phyloP scores from a whole-genome alignment of 2,113 vertebrate genomes.

The Ictalurus punctatus region DNA sequence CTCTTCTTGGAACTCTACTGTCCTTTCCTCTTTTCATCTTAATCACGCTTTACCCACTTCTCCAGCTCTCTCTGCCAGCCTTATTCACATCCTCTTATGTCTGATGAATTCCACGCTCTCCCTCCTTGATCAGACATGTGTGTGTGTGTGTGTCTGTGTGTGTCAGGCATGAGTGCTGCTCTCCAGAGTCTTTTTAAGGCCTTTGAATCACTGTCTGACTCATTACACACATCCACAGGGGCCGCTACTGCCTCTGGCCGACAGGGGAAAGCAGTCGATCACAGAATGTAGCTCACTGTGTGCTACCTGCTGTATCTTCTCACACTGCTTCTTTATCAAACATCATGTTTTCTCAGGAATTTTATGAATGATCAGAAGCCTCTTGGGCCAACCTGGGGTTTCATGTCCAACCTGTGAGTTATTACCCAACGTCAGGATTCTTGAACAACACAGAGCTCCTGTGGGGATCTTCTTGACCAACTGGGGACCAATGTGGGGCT shows the following conservation, averaged over 20 bases:
- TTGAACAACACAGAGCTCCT: not conserved
- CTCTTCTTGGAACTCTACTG: constrained; percentile 11
- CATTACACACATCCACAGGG: constrained; percentile 49
- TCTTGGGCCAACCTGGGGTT: not conserved
- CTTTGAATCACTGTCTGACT: constrained; percentile 56
- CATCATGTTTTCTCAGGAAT: not conserved
- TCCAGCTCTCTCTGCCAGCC: constrained; percentile 13
- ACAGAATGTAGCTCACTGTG: constrained; percentile 29
- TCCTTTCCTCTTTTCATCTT: constrained; percentile 4
- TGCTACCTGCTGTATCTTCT: not conserved
- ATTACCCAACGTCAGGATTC: not conserved
- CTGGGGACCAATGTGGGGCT: not conserved
- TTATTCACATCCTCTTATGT: constrained; percentile 43
- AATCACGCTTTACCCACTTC: constrained; percentile 9
- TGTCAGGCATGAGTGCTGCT: constrained; percentile 50
- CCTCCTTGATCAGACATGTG: constrained; percentile 60
- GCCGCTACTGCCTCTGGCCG: constrained; percentile 39
- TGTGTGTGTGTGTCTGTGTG: constrained; percentile 18
- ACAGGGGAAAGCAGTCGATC: constrained; percentile 44
- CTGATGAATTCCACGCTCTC: constrained; percentile 53
- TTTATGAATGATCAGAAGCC: not conserved
- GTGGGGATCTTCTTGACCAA: not conserved
- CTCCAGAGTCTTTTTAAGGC: constrained; percentile 66
- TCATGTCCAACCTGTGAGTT: not conserved
- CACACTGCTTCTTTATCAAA: not conserved